Base-by-base conservation (phyloP, 2,888 invertebrate species). In the Microctonus brassicae region DNA sequence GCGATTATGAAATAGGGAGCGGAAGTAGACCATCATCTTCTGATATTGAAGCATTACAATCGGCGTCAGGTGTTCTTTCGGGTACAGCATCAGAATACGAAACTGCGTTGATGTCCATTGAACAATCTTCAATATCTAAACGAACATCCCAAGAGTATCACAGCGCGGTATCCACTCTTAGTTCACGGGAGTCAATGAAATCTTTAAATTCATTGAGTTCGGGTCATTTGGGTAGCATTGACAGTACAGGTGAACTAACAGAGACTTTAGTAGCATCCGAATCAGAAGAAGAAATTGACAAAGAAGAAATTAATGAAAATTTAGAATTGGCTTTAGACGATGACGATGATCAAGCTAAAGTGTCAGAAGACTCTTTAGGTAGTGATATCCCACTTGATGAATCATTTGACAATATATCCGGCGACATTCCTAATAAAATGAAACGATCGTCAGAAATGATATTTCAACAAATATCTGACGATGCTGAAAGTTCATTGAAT, bases 221-320 rank as follows among this genome's bases (percentile, higher is more conserved):
- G 0, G 96, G 95, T 20, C 94, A 96, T 86, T 90, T 97, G 70
- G 96, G 94, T 0, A 96, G 96, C 83, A 92, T 96, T 75, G 97
- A 97, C 88, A 87, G 89, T 60, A 93, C 96, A 42, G 97, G 97
- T 36, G 97, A 98, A 87, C 87, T 91, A 7, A 97, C 97, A 0
- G 97, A 97, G 89, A 98, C 98, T 1, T 88, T 98, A 9, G 94
- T 98, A 10, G 96, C 97, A 13, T 97, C 98, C 1, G 92, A 93
- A 79, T 94, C 94, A 79, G 90, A 94, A 79, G 90, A 94, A 79
- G 90, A 94, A 73, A 91, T 92, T 80, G 91, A 91, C 80, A 90
- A 90, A 73, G 90, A 90, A 75, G 91, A 90, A 34, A 90, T 91
- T 60, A 90, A 90, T 13, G 90, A 90, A 76, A 90, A 77, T 88